phyloP scores from a whole-genome alignment of 2,113 vertebrate species.

The Ictalurus furcatus region DNA sequence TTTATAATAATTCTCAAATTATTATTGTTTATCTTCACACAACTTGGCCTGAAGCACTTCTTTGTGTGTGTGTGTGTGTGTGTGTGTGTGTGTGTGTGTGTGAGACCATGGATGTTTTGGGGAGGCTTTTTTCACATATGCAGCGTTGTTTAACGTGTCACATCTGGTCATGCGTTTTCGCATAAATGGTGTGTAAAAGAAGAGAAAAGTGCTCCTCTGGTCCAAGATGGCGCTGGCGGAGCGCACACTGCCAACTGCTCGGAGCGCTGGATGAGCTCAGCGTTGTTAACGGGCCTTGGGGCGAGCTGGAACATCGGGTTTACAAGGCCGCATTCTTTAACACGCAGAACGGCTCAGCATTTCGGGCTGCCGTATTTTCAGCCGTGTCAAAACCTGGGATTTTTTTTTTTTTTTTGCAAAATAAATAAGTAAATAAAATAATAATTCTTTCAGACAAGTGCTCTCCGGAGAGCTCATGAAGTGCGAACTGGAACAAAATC shows the following conservation, averaged over 20 bases:
- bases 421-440: not conserved
- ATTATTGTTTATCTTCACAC: not conserved
- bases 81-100: too few relatives aligned
- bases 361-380: conserved; percentile 22
- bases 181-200: not conserved
- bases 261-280: conserved; percentile 17
- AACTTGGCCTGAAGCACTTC: too few relatives aligned
- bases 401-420: not conserved
- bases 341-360: not conserved
- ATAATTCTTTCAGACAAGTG: conserved; percentile 46
- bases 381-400: conserved; percentile 25
- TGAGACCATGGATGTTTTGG: too few relatives aligned
- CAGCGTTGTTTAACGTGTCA: not conserved
- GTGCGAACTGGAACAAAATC: conserved; percentile 67
- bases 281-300: conserved; percentile 10
- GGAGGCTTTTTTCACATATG: not conserved
- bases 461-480: conserved; percentile 67
- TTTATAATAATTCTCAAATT: too few relatives aligned
- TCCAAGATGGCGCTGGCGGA: not conserved
- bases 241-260: not conserved
- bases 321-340: conserved; percentile 27
- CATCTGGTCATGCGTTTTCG: not conserved
- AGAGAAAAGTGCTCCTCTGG: conserved; percentile 5
- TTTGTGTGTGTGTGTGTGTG: too few relatives aligned
- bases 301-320: conserved; percentile 3